Percentiles rank a stretch among this genome's conserved stretches.
Evolutionary conservation across 2,113 vertebrate genomes (phyloP).

Genomic region (Falco punctatus): DNA sequence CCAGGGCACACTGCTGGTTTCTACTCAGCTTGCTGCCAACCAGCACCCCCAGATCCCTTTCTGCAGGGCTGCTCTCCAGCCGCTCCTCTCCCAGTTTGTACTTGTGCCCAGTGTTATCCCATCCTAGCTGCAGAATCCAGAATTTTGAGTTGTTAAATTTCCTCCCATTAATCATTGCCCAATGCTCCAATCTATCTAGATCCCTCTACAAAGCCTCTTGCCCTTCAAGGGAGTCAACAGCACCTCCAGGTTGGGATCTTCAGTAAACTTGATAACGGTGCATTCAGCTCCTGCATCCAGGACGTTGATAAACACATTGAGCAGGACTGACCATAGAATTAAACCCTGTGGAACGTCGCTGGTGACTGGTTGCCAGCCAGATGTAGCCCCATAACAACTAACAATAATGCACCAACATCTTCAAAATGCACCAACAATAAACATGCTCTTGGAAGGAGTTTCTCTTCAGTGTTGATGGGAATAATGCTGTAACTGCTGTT

Average conservation of each 20-base stretch:
- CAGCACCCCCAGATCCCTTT: not conserved
- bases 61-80: not conserved
- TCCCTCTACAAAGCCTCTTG: not conserved
- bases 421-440: not conserved
- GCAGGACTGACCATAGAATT: not conserved
- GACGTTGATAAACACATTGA: not conserved
- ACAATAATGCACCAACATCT: not conserved
- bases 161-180: not conserved
- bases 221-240: not conserved
- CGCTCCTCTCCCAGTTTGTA: not conserved
- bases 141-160: not conserved
- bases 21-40: not conserved
- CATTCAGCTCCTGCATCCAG: not conserved
- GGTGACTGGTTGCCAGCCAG: accelerated
- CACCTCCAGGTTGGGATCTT: not conserved
- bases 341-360: not conserved
- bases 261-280: not conserved
- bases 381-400: not conserved
- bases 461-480: not conserved
- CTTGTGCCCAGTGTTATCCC: not conserved
- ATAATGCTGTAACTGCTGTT: not conserved
- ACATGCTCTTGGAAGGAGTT: not conserved
- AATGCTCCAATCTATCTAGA: not conserved
- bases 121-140: not conserved
- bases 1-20: not conserved